A percentile compares a stretch with the other conserved stretches of the same genome.
These are phyloP conservation scores for Biston stratarius DNA, from an alignment of 2,888 invertebrate genomes.

Conservation along the genomic window DNA sequence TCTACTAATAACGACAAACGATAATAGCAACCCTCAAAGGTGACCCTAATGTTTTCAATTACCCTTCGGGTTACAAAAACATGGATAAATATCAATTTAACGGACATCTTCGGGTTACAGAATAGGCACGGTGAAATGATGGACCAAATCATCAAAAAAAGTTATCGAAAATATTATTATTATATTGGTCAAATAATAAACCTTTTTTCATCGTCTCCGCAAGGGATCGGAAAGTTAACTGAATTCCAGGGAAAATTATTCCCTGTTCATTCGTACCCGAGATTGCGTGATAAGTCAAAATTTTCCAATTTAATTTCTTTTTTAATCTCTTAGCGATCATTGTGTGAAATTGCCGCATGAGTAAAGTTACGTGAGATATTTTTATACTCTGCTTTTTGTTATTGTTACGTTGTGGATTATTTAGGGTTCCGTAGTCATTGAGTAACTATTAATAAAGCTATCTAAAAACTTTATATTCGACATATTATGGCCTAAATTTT, in stretches of 20 bases:
- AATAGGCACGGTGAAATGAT: slow-evolving; percentile 9
- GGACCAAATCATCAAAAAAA: slow-evolving; percentile 7
- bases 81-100: slow-evolving; percentile 30
- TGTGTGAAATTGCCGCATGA: slow-evolving; percentile 1
- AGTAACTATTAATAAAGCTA: too few relatives aligned
- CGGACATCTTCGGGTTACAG: slow-evolving; percentile 14
- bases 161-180: slow-evolving; percentile 21
- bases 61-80: slow-evolving; percentile 24
- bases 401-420: background rate
- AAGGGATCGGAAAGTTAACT: slow-evolving; percentile 38
- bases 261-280: slow-evolving; percentile 16
- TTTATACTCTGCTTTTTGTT: background rate
- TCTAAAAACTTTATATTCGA: too few relatives aligned
- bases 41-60: slow-evolving; percentile 21
- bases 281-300: slow-evolving; percentile 32
- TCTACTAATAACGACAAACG: slow-evolving; percentile 28
- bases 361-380: slow-evolving; percentile 10
- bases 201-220: slow-evolving; percentile 26
- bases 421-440: too few relatives aligned
- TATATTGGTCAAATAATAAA: slow-evolving; percentile 18
- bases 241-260: slow-evolving; percentile 38
- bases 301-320: slow-evolving; percentile 18
- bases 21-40: slow-evolving; percentile 29
- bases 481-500: too few relatives aligned
- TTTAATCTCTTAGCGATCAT: slow-evolving; percentile 16